Conservation (phyloP, 2,797 vertebrate species). For the Distichodus sexfasciatus region DNA sequence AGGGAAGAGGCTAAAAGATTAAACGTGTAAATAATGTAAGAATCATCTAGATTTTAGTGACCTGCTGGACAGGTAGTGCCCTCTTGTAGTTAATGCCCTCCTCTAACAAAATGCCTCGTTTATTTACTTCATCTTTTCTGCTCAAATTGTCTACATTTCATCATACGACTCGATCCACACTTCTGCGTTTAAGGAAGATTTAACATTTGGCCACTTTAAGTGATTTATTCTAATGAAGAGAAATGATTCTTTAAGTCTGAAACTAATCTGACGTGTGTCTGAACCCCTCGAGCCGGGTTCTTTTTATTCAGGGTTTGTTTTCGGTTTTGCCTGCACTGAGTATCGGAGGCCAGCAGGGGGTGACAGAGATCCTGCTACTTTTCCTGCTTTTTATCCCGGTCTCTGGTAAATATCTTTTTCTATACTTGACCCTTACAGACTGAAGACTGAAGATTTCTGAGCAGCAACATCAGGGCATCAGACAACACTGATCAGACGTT, state of each 20-base stretch:
- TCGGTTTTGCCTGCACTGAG: slow-evolving; percentile 18
- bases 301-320: background rate
- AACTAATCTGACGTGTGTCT: background rate
- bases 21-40: slow-evolving; percentile 43
- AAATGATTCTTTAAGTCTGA: background rate
- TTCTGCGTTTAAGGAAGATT: background rate
- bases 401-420: background rate
- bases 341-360: slow-evolving; percentile 19
- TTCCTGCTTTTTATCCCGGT: background rate
- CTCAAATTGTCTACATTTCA: slow-evolving; percentile 15
- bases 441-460: slow-evolving; percentile 5
- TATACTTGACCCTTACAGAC: slow-evolving; percentile 8
- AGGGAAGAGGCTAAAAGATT: background rate
- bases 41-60: slow-evolving; percentile 25
- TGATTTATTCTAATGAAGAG: background rate
- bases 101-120: background rate
- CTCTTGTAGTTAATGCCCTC: too few relatives aligned
- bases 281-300: background rate
- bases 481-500: background rate
- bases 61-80: slow-evolving; percentile 73
- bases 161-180: slow-evolving; percentile 1
- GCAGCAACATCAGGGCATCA: too few relatives aligned
- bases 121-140: background rate
- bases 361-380: slow-evolving; percentile 8
- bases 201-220: too few relatives aligned